phyloP scores from a whole-genome alignment of 23 tunicate genomes.

The Halocynthia roretzi region DNA sequence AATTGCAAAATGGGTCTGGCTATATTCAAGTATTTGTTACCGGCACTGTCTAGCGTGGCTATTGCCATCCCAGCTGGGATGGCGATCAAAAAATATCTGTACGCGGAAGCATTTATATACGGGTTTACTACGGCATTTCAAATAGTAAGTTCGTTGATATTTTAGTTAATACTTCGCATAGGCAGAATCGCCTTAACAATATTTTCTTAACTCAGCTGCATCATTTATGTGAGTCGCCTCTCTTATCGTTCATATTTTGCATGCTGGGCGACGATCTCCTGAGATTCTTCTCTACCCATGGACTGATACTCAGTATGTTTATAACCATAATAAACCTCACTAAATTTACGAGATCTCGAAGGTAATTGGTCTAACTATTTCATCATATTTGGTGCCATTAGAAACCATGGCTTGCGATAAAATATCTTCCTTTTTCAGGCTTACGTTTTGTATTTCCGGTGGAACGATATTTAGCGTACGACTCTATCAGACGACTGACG shows the following conservation, averaged over 20 bases:
- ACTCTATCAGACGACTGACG: conserved; percentile 33
- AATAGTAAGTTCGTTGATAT: conserved; percentile 34
- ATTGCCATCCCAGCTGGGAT: conserved; percentile 29
- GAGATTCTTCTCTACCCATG: conserved; percentile 42
- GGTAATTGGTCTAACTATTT: conserved; percentile 11
- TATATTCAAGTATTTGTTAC: conserved; percentile 31
- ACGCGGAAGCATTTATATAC: conserved; percentile 41
- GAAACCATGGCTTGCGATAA: neutral
- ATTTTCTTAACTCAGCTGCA: conserved; percentile 21
- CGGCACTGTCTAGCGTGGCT: conserved; percentile 32
- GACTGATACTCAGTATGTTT: conserved; percentile 29
- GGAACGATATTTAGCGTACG: conserved; percentile 30
- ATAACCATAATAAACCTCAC: conserved; percentile 30
- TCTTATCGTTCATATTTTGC: conserved; percentile 45
- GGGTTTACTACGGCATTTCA: conserved; percentile 27
- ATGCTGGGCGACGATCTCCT: conserved; percentile 40
- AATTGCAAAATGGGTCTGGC: conserved; percentile 40
- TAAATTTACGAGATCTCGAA: conserved; percentile 22
- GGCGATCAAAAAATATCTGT: conserved; percentile 43
- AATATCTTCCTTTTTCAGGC: conserved; percentile 16
- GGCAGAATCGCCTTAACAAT: neutral
- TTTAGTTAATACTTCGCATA: neutral
- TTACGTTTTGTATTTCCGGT: conserved; percentile 17
- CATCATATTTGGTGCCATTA: neutral
- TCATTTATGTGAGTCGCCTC: conserved; percentile 44